These are phyloP conservation scores for Hydrozoanthus tunicans DNA, from an alignment of 64 coral and sea anemone genomes.

Conservation along the genomic window DNA sequence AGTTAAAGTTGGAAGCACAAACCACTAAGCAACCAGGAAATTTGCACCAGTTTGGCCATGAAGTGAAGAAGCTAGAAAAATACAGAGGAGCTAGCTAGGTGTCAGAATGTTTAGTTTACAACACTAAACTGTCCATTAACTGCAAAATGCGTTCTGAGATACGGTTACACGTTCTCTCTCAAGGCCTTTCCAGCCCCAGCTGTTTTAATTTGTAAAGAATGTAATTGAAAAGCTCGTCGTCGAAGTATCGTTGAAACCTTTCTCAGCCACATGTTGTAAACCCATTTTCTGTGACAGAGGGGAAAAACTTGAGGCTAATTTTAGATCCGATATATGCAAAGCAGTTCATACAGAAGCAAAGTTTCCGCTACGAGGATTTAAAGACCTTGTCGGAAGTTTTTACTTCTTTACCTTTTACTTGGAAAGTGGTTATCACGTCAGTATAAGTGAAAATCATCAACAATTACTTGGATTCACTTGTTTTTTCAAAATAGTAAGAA, in stretches of 20 bases:
- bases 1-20: slow-evolving; percentile 13
- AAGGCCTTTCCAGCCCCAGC: slow-evolving; percentile 49
- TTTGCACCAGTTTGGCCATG: slow-evolving; percentile 61
- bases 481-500: not conserved
- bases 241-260: slow-evolving; percentile 26
- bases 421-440: slow-evolving; percentile 43
- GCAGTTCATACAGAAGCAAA: slow-evolving; percentile 15
- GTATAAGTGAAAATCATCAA: slow-evolving; percentile 31
- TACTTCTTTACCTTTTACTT: slow-evolving; percentile 42
- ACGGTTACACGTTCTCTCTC: slow-evolving; percentile 55
- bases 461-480: slow-evolving; percentile 32
- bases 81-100: slow-evolving; percentile 9
- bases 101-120: slow-evolving; percentile 29
- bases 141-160: slow-evolving; percentile 32
- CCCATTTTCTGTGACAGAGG: slow-evolving; percentile 17
- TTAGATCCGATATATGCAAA: slow-evolving; percentile 33
- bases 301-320: slow-evolving; percentile 22
- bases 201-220: slow-evolving; percentile 45
- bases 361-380: slow-evolving; percentile 42
- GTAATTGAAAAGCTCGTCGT: slow-evolving; percentile 45
- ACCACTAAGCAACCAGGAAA: slow-evolving; percentile 54
- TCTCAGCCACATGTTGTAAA: slow-evolving; percentile 39
- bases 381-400: not conserved
- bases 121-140: slow-evolving; percentile 21
- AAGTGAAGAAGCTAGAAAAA: slow-evolving; percentile 28